A percentile compares a stretch with the other conserved stretches of the same genome.
phyloP scores from a whole-genome alignment of 2,113 vertebrate genomes.

The Butorides virescens region DNA sequence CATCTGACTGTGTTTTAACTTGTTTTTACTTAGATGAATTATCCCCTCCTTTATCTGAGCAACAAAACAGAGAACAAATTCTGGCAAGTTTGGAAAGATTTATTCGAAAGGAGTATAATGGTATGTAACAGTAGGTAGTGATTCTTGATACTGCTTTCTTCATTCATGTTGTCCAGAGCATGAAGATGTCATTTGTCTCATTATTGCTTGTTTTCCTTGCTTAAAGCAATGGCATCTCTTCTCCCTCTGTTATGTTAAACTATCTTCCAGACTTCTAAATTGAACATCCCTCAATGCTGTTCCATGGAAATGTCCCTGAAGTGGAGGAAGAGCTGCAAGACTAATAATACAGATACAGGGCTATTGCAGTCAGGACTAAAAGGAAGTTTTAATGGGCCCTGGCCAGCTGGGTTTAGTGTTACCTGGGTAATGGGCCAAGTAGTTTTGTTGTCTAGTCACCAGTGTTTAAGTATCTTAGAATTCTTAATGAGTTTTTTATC shows the following conservation, averaged over 20 bases:
- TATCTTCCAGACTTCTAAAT: background rate
- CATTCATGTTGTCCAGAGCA: background rate
- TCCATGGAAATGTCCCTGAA: background rate
- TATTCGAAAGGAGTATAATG: conserved; percentile 95
- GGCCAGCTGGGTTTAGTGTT: background rate
- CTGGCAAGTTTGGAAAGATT: conserved; percentile 92
- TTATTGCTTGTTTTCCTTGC: background rate
- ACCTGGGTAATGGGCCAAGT: background rate
- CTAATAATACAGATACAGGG: background rate
- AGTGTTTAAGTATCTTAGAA: background rate
- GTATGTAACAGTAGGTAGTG: conserved; percentile 72
- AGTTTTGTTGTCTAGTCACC: background rate
- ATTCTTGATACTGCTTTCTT: background rate
- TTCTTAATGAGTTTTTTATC: background rate
- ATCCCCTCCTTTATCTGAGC: conserved; percentile 87
- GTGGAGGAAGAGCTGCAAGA: background rate
- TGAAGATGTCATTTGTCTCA: background rate
- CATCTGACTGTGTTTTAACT: background rate
- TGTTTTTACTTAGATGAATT: conserved; percentile 82
- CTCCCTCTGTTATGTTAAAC: background rate
- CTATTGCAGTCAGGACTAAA: background rate
- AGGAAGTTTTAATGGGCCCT: background rate
- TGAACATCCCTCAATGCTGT: background rate
- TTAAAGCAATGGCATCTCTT: background rate
- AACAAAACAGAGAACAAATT: conserved; percentile 96